Evolutionary conservation across 2,113 vertebrate species (phyloP).

Genomic region (Platysteira castanea): DNA sequence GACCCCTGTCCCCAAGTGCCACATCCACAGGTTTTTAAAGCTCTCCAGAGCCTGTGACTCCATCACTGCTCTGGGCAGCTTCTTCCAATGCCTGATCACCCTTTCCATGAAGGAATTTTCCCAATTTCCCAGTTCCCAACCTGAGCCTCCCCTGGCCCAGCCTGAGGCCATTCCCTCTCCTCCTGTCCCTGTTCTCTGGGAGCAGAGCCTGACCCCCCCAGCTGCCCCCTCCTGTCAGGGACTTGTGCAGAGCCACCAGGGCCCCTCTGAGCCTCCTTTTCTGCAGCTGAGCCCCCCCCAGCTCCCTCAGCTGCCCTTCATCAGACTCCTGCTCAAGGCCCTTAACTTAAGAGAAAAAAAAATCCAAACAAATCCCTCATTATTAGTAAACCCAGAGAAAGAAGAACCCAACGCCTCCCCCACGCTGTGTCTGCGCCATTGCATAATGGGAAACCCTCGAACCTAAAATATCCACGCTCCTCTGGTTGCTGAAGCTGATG

Average conservation of each 20-base stretch:
- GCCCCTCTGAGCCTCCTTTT: background rate
- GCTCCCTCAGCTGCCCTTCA: background rate
- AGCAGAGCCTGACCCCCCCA: accelerated
- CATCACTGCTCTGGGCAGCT: background rate
- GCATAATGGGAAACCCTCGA: background rate
- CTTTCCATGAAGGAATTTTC: background rate
- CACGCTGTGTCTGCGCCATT: background rate
- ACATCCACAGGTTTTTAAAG: background rate
- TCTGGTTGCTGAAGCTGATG: background rate
- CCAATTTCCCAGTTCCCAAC: background rate
- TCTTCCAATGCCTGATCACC: background rate
- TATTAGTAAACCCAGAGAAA: background rate
- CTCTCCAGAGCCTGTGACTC: background rate
- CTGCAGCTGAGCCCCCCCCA: background rate
- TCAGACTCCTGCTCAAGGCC: background rate
- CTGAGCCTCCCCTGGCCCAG: accelerated
- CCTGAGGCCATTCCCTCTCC: accelerated
- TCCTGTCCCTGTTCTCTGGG: background rate
- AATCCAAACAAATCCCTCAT: background rate
- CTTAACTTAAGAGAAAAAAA: background rate
- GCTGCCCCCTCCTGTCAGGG: background rate
- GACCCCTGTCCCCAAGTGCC: background rate
- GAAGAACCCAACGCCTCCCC: background rate
- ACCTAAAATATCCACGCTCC: background rate
- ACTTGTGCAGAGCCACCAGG: background rate